Conservation (phyloP, 2,113 vertebrate species). For the Tenrec ecaudatus region DNA sequence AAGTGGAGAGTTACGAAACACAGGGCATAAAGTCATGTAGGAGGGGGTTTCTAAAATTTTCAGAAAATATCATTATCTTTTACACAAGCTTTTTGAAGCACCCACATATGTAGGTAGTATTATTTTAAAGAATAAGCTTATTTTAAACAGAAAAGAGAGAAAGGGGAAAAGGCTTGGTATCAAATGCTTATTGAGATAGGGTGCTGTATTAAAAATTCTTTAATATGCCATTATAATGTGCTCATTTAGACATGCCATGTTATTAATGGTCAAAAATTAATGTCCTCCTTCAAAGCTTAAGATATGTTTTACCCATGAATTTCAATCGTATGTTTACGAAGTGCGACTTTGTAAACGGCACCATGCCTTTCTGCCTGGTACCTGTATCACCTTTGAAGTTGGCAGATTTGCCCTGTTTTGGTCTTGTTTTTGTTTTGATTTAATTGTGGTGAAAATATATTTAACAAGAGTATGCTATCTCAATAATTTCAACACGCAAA, state of each 20-base stretch:
- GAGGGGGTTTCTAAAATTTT: too few relatives aligned
- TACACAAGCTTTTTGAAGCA: too few relatives aligned
- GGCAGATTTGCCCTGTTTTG: too few relatives aligned
- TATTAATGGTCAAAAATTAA: too few relatives aligned
- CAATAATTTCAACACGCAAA: neutral
- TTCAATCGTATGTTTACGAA: rapidly evolving
- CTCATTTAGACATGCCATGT: neutral
- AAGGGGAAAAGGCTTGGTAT: rapidly evolving
- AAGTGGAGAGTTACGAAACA: neutral
- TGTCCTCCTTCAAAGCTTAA: rapidly evolving
- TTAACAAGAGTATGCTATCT: neutral
- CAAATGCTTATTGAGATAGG: neutral
- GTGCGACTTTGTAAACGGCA: rapidly evolving
- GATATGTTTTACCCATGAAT: neutral
- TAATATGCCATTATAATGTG: too few relatives aligned
- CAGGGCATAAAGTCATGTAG: too few relatives aligned
- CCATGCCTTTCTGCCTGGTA: rapidly evolving
- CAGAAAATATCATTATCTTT: too few relatives aligned
- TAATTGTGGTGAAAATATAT: neutral
- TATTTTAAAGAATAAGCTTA: neutral
- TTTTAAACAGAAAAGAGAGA: too few relatives aligned
- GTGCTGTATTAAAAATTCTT: rapidly evolving
- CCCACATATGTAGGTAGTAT: too few relatives aligned
- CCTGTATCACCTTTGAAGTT: too few relatives aligned
- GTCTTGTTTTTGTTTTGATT: neutral